Evolutionary conservation across 2,113 vertebrate species (phyloP).

Genomic region (Phalacrocorax pelagicus): DNA sequence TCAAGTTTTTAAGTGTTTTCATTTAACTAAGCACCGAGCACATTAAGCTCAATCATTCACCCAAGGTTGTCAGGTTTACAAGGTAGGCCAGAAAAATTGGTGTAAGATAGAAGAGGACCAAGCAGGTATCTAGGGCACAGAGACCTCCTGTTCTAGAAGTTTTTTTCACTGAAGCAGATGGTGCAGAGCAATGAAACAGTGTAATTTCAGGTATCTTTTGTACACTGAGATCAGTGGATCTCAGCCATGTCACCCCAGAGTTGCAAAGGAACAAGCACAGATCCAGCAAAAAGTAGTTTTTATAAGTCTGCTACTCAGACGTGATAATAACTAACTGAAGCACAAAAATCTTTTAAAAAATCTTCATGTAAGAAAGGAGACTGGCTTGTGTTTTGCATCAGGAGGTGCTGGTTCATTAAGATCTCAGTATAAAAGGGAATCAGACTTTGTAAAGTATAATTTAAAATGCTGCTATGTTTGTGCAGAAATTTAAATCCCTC

Average conservation of each 20-base stretch:
- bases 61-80: background rate
- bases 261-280: background rate
- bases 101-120: background rate
- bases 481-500: background rate
- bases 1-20: background rate
- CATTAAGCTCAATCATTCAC: background rate
- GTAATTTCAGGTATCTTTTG: background rate
- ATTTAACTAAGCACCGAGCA: background rate
- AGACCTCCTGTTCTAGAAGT: background rate
- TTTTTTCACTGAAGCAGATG: background rate
- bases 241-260: background rate
- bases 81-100: background rate
- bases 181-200: background rate
- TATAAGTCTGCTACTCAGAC: background rate
- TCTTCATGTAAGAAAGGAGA: background rate
- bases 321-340: background rate
- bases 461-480: background rate
- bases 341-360: background rate
- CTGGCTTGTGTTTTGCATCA: background rate
- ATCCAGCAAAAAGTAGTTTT: background rate
- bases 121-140: background rate
- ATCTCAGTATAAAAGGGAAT: background rate
- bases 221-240: background rate
- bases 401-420: background rate
- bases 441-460: background rate